Base-by-base conservation (phyloP, 2,888 invertebrate genomes). In the Stratiomys singularior region DNA sequence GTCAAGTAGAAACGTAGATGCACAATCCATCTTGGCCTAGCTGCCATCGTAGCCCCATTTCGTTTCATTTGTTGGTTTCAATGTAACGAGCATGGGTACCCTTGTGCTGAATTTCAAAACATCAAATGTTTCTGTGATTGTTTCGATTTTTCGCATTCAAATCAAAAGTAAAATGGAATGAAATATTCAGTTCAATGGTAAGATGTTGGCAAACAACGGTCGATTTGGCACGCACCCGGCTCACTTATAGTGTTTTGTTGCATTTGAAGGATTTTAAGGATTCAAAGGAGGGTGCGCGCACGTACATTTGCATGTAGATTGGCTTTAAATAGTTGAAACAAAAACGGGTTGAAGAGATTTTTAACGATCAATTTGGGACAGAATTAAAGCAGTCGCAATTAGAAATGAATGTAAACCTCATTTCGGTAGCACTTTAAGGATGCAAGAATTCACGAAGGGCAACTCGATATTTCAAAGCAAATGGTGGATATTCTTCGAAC, bases 271-370 rank as follows among this genome's bases (percentile, higher is more conserved):
- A 28, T 37, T 37, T 37, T 3, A 37, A 37, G 37, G 37, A 37
- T 5, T 9, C 5, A 37, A 9, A 9, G 37, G 37, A 9, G 37
- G 3, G 9, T 37, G 9, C 37, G 37, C 3, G 37, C 30, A 56
- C 9, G n/a, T 37, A 44, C 23, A 47, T 37, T 37, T 58, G 58
- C n/a, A 46, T 46, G 21, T 23, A 58, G 56, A 74, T 74, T 74
- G 37, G 58, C 58, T 72, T 58, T 60, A n/a, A 74, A 74, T 74
- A 74, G 30, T 67, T 67, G 13, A 1, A 89, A 87, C 79, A 84
- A 84, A 46, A 85, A 84, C n/a, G 69, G 83, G 84, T 47, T 21
- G 23, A 58, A 74, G 37, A 21, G 37, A 15, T 13, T 1, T 13
- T 23, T 44, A 28, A 37, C 30, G 74, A 56, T 72, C 60, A 21